Evolutionary conservation across 2,113 vertebrate genomes (phyloP), one percentile per base, ranked within the genome.

Genomic region (Euleptes europaea): DNA sequence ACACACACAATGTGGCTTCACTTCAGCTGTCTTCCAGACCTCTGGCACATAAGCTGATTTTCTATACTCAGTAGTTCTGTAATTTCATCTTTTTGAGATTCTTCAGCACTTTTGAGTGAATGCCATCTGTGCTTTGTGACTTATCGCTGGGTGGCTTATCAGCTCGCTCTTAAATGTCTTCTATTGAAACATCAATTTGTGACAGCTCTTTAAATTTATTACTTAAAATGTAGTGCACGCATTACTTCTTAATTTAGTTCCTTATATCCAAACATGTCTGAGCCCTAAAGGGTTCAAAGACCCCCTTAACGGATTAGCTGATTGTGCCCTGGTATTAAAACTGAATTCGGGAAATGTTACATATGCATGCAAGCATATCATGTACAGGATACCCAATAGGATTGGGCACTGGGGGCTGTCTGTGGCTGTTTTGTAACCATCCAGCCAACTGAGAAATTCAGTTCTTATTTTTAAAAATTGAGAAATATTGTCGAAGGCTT

Each of bases 171-270:
- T 77, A 84, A 84, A 84, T 69, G 66, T n/a, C 47, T 67, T 44
- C 40, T 57, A 70, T 54, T 84, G 74, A 70, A 84, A 54, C 11
- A 69, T 78, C 35, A 69, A 57, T 84, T 84, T 70, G 80, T 78
- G 74, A 77, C 65, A 76, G 74, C 49, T 42, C 69, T 82, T 72
- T 42, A 72, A 70, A 82, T 72, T 82, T 82, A 60, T 82, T 72
- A 77, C 47, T 35, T 54, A 69, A 77, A 84, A 78, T 40, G 31
- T 69, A 60, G 5, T 60, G 19, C 35, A 23, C 72, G 14, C 49
- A 63, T 67, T 70, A 26, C n/a, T 71, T 57, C 17, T 49, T 85
- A 80, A 70, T 76, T 69, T 35, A 47, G 44, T 31, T 11, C 72
- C 70, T 54, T 65, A 23, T 66, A 75, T 72, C 57, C 38, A 76